A percentile compares a stretch with the other conserved stretches of the same genome.
phyloP scores from a whole-genome alignment of 2,113 vertebrate genomes.

The Myanophis thanlyinensis region DNA sequence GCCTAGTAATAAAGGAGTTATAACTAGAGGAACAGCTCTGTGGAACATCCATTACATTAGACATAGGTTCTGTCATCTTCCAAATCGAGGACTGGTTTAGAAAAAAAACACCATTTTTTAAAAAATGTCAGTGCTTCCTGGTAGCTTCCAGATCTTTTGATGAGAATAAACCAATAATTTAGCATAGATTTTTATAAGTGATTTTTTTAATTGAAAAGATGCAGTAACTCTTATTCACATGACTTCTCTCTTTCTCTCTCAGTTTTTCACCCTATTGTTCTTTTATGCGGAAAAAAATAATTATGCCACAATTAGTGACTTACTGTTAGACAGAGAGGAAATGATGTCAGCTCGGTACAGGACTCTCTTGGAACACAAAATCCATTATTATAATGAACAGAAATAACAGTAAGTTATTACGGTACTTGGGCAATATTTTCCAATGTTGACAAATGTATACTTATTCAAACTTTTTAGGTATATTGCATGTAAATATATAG shows the following conservation, averaged over 20 bases:
- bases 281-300: slow-evolving; percentile 58
- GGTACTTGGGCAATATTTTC: slow-evolving; percentile 46
- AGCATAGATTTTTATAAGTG: slow-evolving; percentile 54
- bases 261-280: slow-evolving; percentile 59
- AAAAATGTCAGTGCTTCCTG: neutral
- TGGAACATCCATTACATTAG: neutral
- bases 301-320: slow-evolving; percentile 65
- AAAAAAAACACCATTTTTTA: neutral
- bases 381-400: slow-evolving; percentile 51
- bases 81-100: neutral
- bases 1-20: neutral
- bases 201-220: slow-evolving; percentile 51
- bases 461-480: slow-evolving; percentile 25
- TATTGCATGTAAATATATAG: neutral
- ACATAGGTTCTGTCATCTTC: neutral
- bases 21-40: neutral
- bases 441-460: slow-evolving; percentile 32
- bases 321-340: slow-evolving; percentile 59
- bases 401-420: slow-evolving; percentile 38
- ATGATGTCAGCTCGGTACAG: slow-evolving; percentile 42
- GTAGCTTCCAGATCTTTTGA: slow-evolving; percentile 9
- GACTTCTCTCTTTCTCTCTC: slow-evolving; percentile 46
- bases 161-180: slow-evolving; percentile 41
- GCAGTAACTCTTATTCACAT: slow-evolving; percentile 52
- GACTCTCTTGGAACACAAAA: slow-evolving; percentile 50